Base-by-base conservation (phyloP, 2,113 vertebrate genomes). In the Platycercus adscitus region DNA sequence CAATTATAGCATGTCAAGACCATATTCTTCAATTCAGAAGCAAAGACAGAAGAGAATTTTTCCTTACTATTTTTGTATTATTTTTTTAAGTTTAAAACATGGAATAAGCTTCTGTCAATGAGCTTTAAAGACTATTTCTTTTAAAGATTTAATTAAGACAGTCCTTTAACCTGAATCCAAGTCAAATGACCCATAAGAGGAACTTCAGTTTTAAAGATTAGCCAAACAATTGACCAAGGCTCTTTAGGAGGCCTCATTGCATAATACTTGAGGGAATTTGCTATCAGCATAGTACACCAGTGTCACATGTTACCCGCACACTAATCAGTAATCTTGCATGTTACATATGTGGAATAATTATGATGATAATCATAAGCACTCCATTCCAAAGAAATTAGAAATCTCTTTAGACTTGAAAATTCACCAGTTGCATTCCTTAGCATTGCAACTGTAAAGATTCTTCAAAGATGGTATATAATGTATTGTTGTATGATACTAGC, bases 221-320 rank as follows among this genome's bases (percentile, higher is more conserved):
- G 29, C 37, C 11, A 31, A 53, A 52, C 29, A 20, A 12, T 26
- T 65, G 56, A 41, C 15, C 21, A 23, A 66, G 28, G 31, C 25
- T n/a, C 5, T 21, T 46, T 77, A 39, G 52, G 31, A 3, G 6
- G 17, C 53, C 60, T 64, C 13, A 82, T 53, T 70, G 17, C 23
- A 3, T 73, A 79, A 15, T 47, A 19, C 12, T 64, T 31, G 11
- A 61, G 43, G 41, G 65, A 81, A 66, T 68, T 50, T 75, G 10
- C 28, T 72, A 3, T 44, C 29, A 47, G 13, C 1, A 1, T 29
- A 63, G 19, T 56, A n/a, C 28, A 15, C 20, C 1, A 6, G 16
- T 77, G 46, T 16, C 35, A 50, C 16, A 5, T 41, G 9, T 14
- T 37, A 28, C 56, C 49, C 76, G 24, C 35, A 60, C 28, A 3